Percentiles rank a stretch among this genome's conserved stretches.
Conservation (phyloP, 2,888 invertebrate species). For the Aphrophora alni region DNA sequence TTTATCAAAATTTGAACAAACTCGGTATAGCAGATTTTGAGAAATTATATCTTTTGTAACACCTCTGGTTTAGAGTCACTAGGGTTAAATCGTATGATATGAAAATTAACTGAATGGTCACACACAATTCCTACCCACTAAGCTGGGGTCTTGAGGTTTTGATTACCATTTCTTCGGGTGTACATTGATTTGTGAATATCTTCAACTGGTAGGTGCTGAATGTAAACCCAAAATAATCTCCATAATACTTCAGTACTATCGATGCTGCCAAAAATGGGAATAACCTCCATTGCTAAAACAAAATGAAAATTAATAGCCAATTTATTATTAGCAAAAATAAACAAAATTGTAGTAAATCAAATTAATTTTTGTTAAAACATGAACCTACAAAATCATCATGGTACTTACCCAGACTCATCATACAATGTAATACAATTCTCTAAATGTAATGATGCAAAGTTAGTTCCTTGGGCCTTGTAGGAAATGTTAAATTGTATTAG, state of each 20-base stretch:
- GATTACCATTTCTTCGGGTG: neutral
- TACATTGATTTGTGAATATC: neutral
- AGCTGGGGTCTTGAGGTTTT: neutral
- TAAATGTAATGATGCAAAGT: no score
- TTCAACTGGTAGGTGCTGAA: neutral
- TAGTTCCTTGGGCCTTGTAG: no score
- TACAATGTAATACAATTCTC: no score
- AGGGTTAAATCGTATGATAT: no score
- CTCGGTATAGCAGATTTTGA: no score
- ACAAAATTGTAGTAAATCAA: neutral
- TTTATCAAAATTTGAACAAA: no score
- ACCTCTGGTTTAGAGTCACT: no score
- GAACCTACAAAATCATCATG: no score
- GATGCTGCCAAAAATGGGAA: slow-evolving; percentile 75
- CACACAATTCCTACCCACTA: neutral
- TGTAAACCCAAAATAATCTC: slow-evolving; percentile 32
- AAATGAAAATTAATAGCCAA: slow-evolving; percentile 17
- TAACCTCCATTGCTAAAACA: slow-evolving; percentile 78
- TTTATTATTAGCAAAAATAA: slow-evolving; percentile 24
- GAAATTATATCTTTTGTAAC: no score
- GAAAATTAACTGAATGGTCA: no score
- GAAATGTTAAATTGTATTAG: no score
- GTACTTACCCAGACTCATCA: no score
- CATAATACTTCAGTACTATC: slow-evolving; percentile 53
- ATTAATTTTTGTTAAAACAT: neutral